phyloP scores from a whole-genome alignment of 2,113 vertebrate genomes.

The Apodemus sylvaticus region DNA sequence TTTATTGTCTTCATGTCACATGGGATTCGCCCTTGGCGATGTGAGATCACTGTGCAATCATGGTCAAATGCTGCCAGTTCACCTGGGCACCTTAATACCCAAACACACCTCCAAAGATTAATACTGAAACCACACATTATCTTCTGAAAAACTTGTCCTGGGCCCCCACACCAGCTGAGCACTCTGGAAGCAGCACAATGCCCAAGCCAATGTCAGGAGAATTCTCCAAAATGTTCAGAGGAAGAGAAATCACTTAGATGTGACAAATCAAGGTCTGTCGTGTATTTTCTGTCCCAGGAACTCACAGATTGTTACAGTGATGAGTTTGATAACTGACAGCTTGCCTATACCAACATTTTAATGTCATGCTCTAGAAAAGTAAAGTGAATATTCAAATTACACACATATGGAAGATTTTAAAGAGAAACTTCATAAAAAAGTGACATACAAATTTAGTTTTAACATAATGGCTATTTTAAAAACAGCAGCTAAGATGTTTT shows the following conservation, averaged over 20 bases:
- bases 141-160: constrained; percentile 2
- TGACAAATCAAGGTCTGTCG: constrained; percentile 56
- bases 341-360: constrained; percentile 65
- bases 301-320: constrained; percentile 55
- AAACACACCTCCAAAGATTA: background rate
- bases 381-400: constrained; percentile 71
- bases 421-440: constrained; percentile 73
- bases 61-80: constrained; percentile 63
- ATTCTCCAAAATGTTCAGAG: constrained; percentile 32
- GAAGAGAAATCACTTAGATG: background rate
- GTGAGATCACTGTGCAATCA: constrained; percentile 73
- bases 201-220: background rate
- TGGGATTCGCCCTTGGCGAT: constrained; percentile 72
- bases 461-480: constrained; percentile 50
- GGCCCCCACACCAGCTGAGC: background rate
- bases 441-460: constrained; percentile 63
- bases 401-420: constrained; percentile 78
- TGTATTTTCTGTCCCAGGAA: constrained; percentile 44
- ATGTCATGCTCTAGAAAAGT: constrained; percentile 64
- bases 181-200: background rate
- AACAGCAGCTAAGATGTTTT: constrained; percentile 58
- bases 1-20: constrained; percentile 79
- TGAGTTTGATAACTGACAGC: constrained; percentile 59
- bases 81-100: background rate
- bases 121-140: constrained; percentile 17